Evolutionary conservation across 2,113 vertebrate species (phyloP).

Genomic region (Oryctolagus cuniculus): mOryCun1.1 NC_091436.1:29474501-29475000

Average conservation of each 20-base stretch:
- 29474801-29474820: not conserved
- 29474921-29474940: too few species aligned
- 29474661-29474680: slow-evolving; percentile 51
- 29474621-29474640: slow-evolving; percentile 48
- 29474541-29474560: not conserved
- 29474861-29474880: too few species aligned
- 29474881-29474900: too few species aligned
- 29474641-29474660: not conserved
- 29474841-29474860: too few species aligned
- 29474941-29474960: too few species aligned
- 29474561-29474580: not conserved
- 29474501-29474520: not conserved
- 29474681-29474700: slow-evolving; percentile 46
- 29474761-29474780: not conserved
- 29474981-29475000: too few species aligned
- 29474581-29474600: not conserved
- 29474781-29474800: not conserved
- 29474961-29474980: too few species aligned
- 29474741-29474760: slow-evolving; percentile 19
- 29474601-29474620: slow-evolving; percentile 18
- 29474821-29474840: too few species aligned
- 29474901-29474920: too few species aligned
- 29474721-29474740: not conserved
- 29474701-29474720: not conserved
- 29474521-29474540: slow-evolving; percentile 19